Percentiles rank a stretch among this genome's conserved stretches.
Conservation (phyloP, 1,140 invertebrate genomes). For the Polypedilum pembai region DNA sequence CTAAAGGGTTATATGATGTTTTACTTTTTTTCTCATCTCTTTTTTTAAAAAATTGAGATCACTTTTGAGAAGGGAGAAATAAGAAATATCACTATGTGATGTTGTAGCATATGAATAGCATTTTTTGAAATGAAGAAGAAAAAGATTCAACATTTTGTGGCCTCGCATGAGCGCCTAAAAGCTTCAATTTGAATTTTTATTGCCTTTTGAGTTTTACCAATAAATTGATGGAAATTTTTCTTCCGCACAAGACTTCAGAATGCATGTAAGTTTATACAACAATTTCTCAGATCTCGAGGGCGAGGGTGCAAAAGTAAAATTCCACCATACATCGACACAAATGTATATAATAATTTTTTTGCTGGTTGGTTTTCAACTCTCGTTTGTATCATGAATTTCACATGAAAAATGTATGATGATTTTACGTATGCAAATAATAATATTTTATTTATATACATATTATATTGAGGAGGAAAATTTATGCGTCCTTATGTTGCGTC, state of each 20-base stretch:
- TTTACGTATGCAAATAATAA: constrained; percentile 28
- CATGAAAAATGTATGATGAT: constrained; percentile 27
- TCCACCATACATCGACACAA: too few species aligned
- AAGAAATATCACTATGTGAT: not conserved
- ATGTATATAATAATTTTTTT: not conserved
- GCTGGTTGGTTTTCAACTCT: constrained; percentile 4
- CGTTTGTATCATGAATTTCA: constrained; percentile 26
- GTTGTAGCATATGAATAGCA: constrained; percentile 17
- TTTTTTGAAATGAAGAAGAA: not conserved
- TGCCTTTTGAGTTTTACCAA: constrained; percentile 12
- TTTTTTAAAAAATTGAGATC: not conserved
- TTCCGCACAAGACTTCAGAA: not conserved
- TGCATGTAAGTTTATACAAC: not conserved
- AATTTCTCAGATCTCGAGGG: too few species aligned
- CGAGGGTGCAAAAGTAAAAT: not conserved
- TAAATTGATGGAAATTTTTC: constrained; percentile 25
- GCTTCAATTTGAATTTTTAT: constrained; percentile 28
- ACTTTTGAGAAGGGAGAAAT: not conserved
- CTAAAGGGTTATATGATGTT: not conserved
- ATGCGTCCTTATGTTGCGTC: constrained; percentile 14
- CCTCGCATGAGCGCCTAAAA: constrained; percentile 23
- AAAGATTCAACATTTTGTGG: constrained; percentile 8
- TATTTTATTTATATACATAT: constrained; percentile 20
- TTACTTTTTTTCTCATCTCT: too few species aligned
- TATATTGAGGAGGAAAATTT: not conserved